Evolutionary conservation across 2,113 vertebrate genomes (phyloP), one percentile per base, ranked within the genome.

Genomic region (Alexandromys fortis): DNA sequence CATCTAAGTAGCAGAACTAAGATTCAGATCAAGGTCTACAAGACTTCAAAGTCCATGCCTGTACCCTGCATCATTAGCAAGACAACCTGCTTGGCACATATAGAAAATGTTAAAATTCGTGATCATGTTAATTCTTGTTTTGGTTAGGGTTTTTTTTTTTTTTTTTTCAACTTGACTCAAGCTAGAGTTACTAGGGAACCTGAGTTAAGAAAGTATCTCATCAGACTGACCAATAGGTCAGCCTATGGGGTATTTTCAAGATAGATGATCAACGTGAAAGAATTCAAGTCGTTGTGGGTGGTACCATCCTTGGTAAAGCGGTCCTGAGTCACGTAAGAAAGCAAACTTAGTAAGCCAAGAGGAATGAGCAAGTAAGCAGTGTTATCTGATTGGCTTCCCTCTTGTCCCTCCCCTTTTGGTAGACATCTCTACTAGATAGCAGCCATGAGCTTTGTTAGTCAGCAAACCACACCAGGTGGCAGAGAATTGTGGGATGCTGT

Each of bases 1-100:
- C 12, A 86, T 96, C 78, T 90, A 70, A 92, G 28, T 38, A 49
- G 68, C 58, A 89, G 26, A 75, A 33, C 7, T 77, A 92, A 86
- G 49, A 85, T 65, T 21, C 68, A 38, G 83, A 90, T 45, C 75
- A 81, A 81, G 7, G 26, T 76, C 49, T 86, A 0, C 3, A 61
- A 13, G 35, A 78, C 58, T 21, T 58, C 19, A 77, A 95, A 93
- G 5, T 26, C 38, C 19, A 86, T 30, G 7, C 11, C 33, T 63
- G 28, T 7, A 0, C 26, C 2, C 12, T 5, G 6, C 42, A 63
- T 2, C 82, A 82, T 52, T 42, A 70, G 17, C n/a, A 75, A 83
- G 52, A n/a, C 22, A 38, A 45, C 8, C 22, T 70, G 9, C 65
- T 26, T 11, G 10, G 26, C 6, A 3, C 47, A 81, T 4, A 45